Conservation (phyloP, 2,113 vertebrate species). For the zebrafish (Danio rerio) region DNA sequence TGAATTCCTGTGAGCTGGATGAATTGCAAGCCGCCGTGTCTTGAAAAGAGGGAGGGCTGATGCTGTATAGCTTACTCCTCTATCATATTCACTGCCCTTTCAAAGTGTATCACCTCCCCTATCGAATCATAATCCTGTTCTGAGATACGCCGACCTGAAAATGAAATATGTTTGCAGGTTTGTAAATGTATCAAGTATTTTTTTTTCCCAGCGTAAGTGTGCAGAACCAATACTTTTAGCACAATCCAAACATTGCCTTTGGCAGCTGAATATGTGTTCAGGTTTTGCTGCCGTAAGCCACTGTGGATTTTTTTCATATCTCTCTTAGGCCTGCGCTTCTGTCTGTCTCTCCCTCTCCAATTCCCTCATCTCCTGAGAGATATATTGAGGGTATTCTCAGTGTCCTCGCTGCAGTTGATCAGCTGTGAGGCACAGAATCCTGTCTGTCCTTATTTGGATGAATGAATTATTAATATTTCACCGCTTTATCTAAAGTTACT, state of each 20-base stretch:
- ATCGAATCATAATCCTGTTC: slow-evolving; percentile 47
- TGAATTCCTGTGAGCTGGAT: slow-evolving; percentile 49
- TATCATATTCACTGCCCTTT: slow-evolving; percentile 54
- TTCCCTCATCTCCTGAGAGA: slow-evolving; percentile 55
- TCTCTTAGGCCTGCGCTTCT: slow-evolving; percentile 17
- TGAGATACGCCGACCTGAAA: slow-evolving; percentile 43
- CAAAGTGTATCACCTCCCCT: slow-evolving; percentile 45
- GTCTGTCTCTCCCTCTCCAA: slow-evolving; percentile 22
- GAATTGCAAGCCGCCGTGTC: slow-evolving; percentile 38
- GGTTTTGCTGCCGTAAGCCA: slow-evolving; percentile 63
- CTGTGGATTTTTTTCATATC: slow-evolving; percentile 43
- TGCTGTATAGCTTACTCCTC: slow-evolving; percentile 42
- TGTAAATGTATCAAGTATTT: slow-evolving; percentile 46
- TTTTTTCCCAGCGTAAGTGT: slow-evolving; percentile 54
- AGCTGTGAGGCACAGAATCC: slow-evolving; percentile 62
- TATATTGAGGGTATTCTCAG: slow-evolving; percentile 61
- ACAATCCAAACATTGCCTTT: slow-evolving; percentile 62
- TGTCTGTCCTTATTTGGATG: slow-evolving; percentile 66
- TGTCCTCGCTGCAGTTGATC: slow-evolving; percentile 66
- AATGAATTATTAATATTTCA: slow-evolving; percentile 75
- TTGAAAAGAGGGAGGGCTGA: slow-evolving; percentile 49
- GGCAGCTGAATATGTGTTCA: slow-evolving; percentile 57
- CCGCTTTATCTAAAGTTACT: slow-evolving; percentile 60
- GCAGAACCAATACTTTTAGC: slow-evolving; percentile 65
- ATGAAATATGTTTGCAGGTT: slow-evolving; percentile 40